Evolutionary conservation across 2,113 vertebrate genomes (phyloP).

Genomic region (Archilochus colubris): DNA sequence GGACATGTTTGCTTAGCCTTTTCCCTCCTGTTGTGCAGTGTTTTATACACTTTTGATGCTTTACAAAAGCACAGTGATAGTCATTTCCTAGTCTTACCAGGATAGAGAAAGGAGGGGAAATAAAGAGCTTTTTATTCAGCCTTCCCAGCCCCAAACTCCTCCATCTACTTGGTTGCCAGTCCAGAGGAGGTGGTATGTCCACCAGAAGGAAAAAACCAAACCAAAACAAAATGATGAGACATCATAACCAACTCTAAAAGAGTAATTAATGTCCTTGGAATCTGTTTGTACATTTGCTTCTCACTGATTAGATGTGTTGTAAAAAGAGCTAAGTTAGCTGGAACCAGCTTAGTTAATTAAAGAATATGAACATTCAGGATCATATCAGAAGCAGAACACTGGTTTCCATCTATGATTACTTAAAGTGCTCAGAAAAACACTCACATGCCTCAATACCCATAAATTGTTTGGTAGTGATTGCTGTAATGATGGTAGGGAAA

Average conservation of each 20-base stretch:
- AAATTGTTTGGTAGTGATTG: background rate
- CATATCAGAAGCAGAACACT: background rate
- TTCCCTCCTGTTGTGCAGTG: background rate
- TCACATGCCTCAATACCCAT: background rate
- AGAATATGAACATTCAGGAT: background rate
- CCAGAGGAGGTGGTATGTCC: rapidly evolving
- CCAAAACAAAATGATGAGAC: background rate
- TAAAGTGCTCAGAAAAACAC: background rate
- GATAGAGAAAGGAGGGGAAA: background rate
- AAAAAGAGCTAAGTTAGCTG: background rate
- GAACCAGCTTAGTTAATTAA: background rate
- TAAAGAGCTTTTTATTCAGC: background rate
- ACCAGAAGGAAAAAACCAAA: background rate
- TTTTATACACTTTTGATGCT: background rate
- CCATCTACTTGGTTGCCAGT: background rate
- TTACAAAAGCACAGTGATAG: background rate
- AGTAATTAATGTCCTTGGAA: background rate
- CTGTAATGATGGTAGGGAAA: background rate
- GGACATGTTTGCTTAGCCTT: background rate
- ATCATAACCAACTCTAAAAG: background rate
- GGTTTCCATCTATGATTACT: background rate
- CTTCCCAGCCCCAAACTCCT: background rate
- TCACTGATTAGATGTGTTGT: background rate
- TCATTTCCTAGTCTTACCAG: background rate
- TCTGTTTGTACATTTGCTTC: background rate